Conservation (phyloP, 2,113 vertebrate species). For the Pluvialis apricaria region DNA sequence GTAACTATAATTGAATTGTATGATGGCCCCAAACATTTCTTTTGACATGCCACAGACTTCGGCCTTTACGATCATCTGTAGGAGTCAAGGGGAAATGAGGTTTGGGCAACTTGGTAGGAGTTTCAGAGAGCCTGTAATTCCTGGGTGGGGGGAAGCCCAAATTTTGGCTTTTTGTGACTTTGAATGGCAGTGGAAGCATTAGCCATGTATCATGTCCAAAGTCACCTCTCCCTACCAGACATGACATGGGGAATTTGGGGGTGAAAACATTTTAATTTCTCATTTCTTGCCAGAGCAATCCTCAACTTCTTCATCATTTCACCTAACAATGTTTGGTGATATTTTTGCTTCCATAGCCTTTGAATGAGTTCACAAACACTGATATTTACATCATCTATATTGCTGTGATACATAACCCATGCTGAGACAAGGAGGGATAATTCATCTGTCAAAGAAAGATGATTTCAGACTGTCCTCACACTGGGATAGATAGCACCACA, state of each 20-base stretch:
- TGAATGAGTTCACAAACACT: neutral
- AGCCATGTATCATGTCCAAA: neutral
- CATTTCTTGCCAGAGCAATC: neutral
- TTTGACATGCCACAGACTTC: neutral
- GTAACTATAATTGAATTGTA: neutral
- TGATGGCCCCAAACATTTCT: neutral
- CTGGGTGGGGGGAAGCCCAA: accelerated
- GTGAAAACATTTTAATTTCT: neutral
- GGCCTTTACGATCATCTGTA: neutral
- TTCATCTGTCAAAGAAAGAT: neutral
- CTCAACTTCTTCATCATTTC: neutral
- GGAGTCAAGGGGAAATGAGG: neutral
- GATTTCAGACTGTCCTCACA: neutral
- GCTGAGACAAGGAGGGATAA: neutral
- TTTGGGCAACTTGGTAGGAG: neutral
- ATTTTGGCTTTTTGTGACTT: neutral
- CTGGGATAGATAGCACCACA: neutral
- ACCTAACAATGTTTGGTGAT: neutral
- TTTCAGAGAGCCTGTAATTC: neutral
- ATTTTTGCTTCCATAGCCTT: neutral
- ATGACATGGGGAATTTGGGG: neutral
- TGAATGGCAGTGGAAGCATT: neutral
- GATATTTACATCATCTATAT: neutral
- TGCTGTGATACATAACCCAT: neutral
- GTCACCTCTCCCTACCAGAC: accelerated